A percentile compares a stretch with the other conserved stretches of the same genome.
These are phyloP conservation scores for Bagarius yarrelli DNA, from an alignment of 2,113 vertebrate species.

Conservation along the genomic window DNA sequence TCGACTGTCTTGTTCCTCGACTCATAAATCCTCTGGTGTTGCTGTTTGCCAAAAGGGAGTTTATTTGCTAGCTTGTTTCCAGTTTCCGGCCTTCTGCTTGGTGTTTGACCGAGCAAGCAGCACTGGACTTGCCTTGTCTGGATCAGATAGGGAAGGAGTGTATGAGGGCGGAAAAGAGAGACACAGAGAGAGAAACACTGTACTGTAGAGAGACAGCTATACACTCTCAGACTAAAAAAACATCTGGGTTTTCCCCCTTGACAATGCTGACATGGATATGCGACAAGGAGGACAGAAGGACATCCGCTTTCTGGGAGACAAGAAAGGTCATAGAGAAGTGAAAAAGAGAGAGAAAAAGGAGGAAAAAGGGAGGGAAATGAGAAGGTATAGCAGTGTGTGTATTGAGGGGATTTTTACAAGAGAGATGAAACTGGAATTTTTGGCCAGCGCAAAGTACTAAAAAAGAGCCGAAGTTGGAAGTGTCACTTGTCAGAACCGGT, in stretches of 20 bases:
- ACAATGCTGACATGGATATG: slow-evolving; percentile 48
- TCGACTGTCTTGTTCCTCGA: slow-evolving; percentile 65
- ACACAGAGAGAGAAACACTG: slow-evolving; percentile 5
- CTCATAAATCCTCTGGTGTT: slow-evolving; percentile 69
- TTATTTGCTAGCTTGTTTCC: slow-evolving; percentile 57
- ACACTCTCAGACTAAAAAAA: slow-evolving; percentile 36
- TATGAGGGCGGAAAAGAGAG: background rate
- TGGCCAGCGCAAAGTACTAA: background rate
- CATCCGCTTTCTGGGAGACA: slow-evolving; percentile 25
- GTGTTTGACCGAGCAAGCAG: slow-evolving; percentile 59
- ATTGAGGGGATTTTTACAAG: background rate
- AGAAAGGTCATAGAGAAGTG: background rate
- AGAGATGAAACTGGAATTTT: background rate
- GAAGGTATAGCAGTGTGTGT: background rate
- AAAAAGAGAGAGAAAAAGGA: background rate
- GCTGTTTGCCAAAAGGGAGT: slow-evolving; percentile 66
- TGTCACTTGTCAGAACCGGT: slow-evolving; percentile 5
- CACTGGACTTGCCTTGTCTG: slow-evolving; percentile 32
- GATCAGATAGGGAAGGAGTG: slow-evolving; percentile 32
- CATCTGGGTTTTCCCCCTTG: slow-evolving; percentile 52
- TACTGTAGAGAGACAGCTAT: slow-evolving; percentile 37
- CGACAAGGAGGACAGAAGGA: slow-evolving; percentile 40
- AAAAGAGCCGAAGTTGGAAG: slow-evolving; percentile 2
- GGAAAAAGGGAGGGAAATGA: background rate
- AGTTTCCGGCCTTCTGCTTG: slow-evolving; percentile 29